Percentiles rank a stretch among this genome's conserved stretches.
phyloP scores from a whole-genome alignment of 2,113 vertebrate species.

The Cepphus grylle region DNA sequence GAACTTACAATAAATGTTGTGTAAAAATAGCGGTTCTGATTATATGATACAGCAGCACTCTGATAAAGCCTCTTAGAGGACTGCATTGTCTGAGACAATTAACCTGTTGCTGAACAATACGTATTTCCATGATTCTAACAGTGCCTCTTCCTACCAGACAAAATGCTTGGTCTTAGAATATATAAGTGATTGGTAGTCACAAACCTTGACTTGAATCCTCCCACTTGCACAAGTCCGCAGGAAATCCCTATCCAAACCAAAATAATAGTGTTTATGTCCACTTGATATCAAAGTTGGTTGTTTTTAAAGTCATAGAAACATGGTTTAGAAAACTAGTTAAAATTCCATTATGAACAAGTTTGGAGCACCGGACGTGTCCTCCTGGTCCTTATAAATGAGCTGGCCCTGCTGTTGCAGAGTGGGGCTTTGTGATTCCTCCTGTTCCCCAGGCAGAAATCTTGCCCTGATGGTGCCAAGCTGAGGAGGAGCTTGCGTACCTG shows the following conservation, averaged over 20 bases:
- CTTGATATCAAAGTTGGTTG: background rate
- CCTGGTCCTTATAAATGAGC: background rate
- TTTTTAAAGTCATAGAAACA: background rate
- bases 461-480: background rate
- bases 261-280: background rate
- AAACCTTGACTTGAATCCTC: background rate
- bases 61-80: background rate
- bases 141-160: background rate
- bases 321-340: background rate
- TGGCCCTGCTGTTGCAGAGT: background rate
- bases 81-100: background rate
- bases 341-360: background rate
- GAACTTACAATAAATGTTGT: background rate
- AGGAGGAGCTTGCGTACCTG: background rate
- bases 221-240: background rate
- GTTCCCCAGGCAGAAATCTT: background rate
- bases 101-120: background rate
- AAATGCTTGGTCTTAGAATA: background rate
- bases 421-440: background rate
- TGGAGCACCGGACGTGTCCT: background rate
- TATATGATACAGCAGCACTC: background rate
- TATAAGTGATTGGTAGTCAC: background rate
- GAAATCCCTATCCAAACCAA: background rate
- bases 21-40: background rate
- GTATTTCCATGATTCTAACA: background rate